Conservation (phyloP, 2,888 invertebrate species). For the Choreutis nemorana region DNA sequence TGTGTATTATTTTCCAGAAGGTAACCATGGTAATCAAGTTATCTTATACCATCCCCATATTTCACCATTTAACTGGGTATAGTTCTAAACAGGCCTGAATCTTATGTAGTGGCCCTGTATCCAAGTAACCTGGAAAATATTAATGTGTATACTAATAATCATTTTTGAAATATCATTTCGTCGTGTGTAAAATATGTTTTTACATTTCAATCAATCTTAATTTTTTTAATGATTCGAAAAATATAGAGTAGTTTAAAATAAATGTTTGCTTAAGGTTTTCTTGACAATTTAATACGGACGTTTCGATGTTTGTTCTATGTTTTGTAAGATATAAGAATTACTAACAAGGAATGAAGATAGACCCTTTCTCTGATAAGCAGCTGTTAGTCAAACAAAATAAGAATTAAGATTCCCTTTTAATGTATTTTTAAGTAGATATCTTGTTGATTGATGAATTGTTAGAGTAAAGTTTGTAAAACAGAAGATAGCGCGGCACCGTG, state of each 20-base stretch:
- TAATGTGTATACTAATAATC: no score
- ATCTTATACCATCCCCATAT: slow-evolving; percentile 14
- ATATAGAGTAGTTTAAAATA: no score
- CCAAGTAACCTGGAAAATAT: no score
- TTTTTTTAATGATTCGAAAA: no score
- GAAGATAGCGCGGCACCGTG: slow-evolving; percentile 29
- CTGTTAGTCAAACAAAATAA: slow-evolving; percentile 19
- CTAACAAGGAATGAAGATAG: slow-evolving; percentile 41
- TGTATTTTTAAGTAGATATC: slow-evolving; percentile 57
- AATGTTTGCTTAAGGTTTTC: slow-evolving; percentile 46
- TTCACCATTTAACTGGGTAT: neutral
- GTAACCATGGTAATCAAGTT: slow-evolving; percentile 26
- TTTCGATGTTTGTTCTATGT: no score
- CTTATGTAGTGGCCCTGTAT: no score
- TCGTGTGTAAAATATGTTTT: no score
- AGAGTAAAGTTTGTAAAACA: slow-evolving; percentile 30
- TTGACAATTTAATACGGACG: slow-evolving; percentile 58
- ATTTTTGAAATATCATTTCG: no score
- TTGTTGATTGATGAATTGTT: slow-evolving; percentile 55
- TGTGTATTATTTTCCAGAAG: slow-evolving; percentile 31
- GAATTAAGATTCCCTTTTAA: slow-evolving; percentile 36
- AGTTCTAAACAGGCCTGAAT: no score
- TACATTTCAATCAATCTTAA: no score
- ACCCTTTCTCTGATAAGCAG: slow-evolving; percentile 20
- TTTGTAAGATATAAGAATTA: slow-evolving; percentile 35